Percentiles rank a stretch among this genome's conserved stretches.
These are phyloP conservation scores for Pelodiscus sinensis DNA, from an alignment of 2,113 vertebrate species.

Conservation along the genomic window DNA sequence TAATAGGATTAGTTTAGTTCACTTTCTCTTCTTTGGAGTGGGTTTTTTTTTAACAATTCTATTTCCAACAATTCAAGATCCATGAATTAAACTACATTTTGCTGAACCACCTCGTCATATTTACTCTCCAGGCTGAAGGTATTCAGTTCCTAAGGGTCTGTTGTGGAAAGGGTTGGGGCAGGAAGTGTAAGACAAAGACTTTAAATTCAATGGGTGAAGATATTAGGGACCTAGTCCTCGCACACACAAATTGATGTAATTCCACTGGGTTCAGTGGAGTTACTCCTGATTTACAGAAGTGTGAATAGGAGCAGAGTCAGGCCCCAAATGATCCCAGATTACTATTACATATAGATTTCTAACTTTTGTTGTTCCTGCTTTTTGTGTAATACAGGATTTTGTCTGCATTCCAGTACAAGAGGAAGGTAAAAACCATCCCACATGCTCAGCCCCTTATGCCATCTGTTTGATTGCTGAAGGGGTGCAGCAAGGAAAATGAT, in stretches of 20 bases:
- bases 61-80: constrained; percentile 64
- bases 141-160: constrained; percentile 12
- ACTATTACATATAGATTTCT: neutral
- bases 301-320: neutral
- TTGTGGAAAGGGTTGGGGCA: neutral
- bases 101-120: neutral
- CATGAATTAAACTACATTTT: constrained; percentile 59
- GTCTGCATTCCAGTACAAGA: neutral
- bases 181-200: neutral
- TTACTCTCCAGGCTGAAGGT: constrained; percentile 6
- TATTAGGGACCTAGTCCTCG: neutral
- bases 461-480: constrained; percentile 25
- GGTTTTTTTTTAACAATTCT: constrained; percentile 73
- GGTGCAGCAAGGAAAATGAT: constrained; percentile 53
- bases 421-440: neutral
- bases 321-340: neutral
- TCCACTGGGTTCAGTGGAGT: constrained; percentile 1
- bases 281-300: constrained; percentile 1
- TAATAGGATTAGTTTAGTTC: constrained; percentile 85
- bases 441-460: neutral
- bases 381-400: neutral
- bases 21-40: constrained; percentile 75
- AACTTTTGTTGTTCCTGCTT: neutral
- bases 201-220: constrained; percentile 12
- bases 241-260: neutral